Evolutionary conservation across 2,113 vertebrate species (phyloP), one percentile per base, ranked within the genome.

Genomic region (Prunella fulvescens): DNA sequence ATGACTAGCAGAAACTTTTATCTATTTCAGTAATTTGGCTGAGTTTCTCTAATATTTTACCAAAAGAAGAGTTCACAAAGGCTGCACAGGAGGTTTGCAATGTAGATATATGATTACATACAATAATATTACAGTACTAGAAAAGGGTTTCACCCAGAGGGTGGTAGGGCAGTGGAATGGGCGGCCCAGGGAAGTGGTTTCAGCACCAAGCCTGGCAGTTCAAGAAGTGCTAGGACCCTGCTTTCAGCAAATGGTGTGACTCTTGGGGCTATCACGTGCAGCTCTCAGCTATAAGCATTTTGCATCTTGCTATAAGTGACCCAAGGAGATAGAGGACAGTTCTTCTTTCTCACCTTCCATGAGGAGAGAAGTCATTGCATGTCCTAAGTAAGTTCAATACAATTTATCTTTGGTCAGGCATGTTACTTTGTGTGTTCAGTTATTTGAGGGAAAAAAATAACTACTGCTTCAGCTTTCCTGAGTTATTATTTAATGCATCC

Each of bases 381-480:
- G 9, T 48, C 47, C 17, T 58, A 16, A 66, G 9, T 58, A 16
- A 66, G 9, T 50, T 33, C 22, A 66, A 5, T 9, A 15, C 14
- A 70, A 31, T 66, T 61, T 86, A 37, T 26, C 16, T 48, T 79
- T 62, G 54, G 37, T 73, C 0, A 0, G 39, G 20, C 6, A 2
- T 50, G 19, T 57, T 86, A 40, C 19, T 84, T 92, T 24, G 28
- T 66, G 37, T 78, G 24, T 73, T 84, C n/a, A 44, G 40, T 53
- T 79, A 40, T 48, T 28, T 78, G 24, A 39, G 13, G 19, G 7
- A 39, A 82, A 77, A 83, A 47, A 45, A 2, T 11, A 66, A 23
- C 10, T 65, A 29, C 37, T 66, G 14, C 53, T 80, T 86, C 47
- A 66, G 8, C 44, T 76, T 76, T 64, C 48, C 53, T 24, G 26